Evolutionary conservation across 1,140 invertebrate species (phyloP).

Genomic region (Thrips palmi): DNA sequence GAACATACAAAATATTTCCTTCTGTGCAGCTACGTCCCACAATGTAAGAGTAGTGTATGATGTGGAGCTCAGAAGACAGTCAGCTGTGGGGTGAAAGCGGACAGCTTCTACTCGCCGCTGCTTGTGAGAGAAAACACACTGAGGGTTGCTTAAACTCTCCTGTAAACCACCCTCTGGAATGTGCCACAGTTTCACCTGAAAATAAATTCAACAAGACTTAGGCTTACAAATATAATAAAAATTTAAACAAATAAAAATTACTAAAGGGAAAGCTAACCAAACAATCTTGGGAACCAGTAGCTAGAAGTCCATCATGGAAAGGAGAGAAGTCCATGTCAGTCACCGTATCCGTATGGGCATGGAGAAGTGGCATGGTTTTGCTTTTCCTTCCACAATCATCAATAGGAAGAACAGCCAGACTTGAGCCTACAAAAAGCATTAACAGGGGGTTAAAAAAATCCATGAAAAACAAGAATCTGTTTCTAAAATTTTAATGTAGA

Average conservation of each 20-base stretch:
- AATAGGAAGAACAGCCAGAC: constrained; percentile 66
- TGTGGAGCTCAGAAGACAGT: constrained; percentile 62
- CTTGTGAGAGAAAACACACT: constrained; percentile 61
- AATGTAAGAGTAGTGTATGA: constrained; percentile 64
- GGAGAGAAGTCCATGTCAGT: constrained; percentile 91
- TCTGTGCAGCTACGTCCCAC: constrained; percentile 68
- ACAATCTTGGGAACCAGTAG: constrained; percentile 81
- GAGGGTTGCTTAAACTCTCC: constrained; percentile 57
- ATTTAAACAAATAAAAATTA: constrained; percentile 9
- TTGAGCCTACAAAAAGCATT: constrained; percentile 58
- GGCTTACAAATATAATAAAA: constrained; percentile 6
- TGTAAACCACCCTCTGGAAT: constrained; percentile 61
- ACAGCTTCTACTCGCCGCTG: constrained; percentile 70
- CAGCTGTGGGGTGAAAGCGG: constrained; percentile 70
- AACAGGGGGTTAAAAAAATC: constrained; percentile 6
- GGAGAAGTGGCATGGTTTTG: constrained; percentile 63
- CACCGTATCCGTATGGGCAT: constrained; percentile 73
- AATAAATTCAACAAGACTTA: constrained; percentile 13
- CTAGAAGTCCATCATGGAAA: constrained; percentile 78
- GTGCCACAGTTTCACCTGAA: constrained; percentile 66
- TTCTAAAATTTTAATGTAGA: not conserved
- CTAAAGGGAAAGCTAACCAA: constrained; percentile 33
- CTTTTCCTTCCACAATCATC: constrained; percentile 72
- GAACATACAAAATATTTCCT: constrained; percentile 55
- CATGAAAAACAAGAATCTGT: constrained; percentile 2